phyloP scores from a whole-genome alignment of 1,140 invertebrate species.

The Lethrus apterus region DNA sequence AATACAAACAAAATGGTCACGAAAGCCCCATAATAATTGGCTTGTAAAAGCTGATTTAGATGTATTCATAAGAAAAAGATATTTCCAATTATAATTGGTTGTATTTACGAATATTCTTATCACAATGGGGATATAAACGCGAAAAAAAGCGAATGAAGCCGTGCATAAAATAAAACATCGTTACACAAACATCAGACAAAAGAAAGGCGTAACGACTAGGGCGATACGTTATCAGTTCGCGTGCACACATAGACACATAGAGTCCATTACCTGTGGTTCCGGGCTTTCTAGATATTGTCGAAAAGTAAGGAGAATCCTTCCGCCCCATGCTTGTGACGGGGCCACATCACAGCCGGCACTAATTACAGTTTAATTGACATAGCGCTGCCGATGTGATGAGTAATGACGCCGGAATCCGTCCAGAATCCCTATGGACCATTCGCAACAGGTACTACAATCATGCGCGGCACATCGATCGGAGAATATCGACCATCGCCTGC shows the following conservation, averaged over 20 bases:
- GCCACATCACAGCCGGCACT: constrained; percentile 15
- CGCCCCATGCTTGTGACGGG: not conserved
- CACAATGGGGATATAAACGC: no score
- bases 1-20: no score
- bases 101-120: no score
- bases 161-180: no score
- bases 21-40: no score
- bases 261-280: constrained; percentile 4
- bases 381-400: constrained; percentile 10
- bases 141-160: no score
- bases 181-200: no score
- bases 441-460: constrained; percentile 31
- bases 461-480: constrained; percentile 10
- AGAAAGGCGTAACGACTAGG: no score
- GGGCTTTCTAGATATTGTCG: not conserved
- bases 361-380: constrained; percentile 18
- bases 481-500: constrained; percentile 13
- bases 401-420: constrained; percentile 20
- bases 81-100: no score
- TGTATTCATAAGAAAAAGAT: no score
- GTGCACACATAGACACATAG: constrained; percentile 3
- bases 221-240: no score
- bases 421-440: constrained; percentile 23
- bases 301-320: not conserved
- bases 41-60: no score